Base-by-base conservation (phyloP, 53 echinoderm and acorn worm genomes). In the Temnopleurus reevesii region DNA sequence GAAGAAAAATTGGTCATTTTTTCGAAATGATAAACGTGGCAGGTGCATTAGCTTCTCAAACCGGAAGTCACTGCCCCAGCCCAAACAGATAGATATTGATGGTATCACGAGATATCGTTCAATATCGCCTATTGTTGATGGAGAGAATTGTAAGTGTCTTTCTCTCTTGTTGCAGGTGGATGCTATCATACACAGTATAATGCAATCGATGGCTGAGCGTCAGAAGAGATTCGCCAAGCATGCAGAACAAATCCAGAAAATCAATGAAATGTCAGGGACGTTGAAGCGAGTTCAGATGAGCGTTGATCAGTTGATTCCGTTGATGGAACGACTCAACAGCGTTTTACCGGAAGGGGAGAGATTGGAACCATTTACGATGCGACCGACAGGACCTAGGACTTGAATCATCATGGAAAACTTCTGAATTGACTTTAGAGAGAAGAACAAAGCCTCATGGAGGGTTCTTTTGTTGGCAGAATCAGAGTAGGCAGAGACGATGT, bases 281-380 rank as follows among this genome's bases (percentile, higher is more conserved):
- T 30, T 97, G 24, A 92, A 95, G 59, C 91, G 95, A 12, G 91
- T 97, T 25, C 94, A 95, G 81, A 95, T 92, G 92, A 94, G 86
- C 33, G 92, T 95, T 17, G 94, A 97, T 45, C 94, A 97, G 66
- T 90, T 97, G 43, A 89, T 97, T 3, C 97, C 95, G 6, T 89
- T 95, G 56, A 97, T 97, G 97, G 95, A 97, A 29, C 85, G 95
- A 30, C 81, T 97, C 45, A 97, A 97, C 81, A 94, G 91, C 28
- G 91, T 97, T 12, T 89, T 97, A 51, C 95, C 97, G 2, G 95
- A 95, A 15, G 86, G 89, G 2, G 95, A 97, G 23, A 77, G 95
- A 85, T 82, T 97, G 10, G 97, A 97, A 89, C 92, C 95, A 0
- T 97, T 97, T 66, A 93, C 90, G 8, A 95, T 97, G 97, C 91